Evolutionary conservation across 2,797 vertebrate species (phyloP), one percentile per base, ranked within the genome.

Genomic region (Neomorphus geoffroyi): DNA sequence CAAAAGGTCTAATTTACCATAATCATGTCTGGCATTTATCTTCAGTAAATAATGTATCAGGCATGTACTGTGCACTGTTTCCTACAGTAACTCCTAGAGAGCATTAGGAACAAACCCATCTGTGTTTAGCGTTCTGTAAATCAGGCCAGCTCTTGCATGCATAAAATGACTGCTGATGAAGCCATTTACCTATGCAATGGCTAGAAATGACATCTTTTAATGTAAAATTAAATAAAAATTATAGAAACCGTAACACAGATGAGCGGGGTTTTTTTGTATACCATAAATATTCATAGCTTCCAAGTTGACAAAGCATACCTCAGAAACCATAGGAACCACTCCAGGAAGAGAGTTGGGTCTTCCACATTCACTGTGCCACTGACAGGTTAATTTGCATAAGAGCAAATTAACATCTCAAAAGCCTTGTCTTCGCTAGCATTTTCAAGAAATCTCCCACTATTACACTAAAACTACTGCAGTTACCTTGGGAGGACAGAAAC

Each of bases 361-460:
- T 98, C 96, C 96, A 96, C 96, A 95, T 96, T 91, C 90, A 54
- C 33, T 85, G 88, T 93, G 94, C 94, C 84, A 96, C 85, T 98
- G 97, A 97, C 97, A 98, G 96, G 79, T 94, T 97, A 94, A 98
- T 98, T 98, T 98, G 97, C 97, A 96, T 94, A 97, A 97, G 87
- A 96, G 96, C 92, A 97, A 97, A 98, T 98, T 98, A 98, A 97
- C 97, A 97, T 97, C 96, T 98, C 97, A 97, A 98, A 98, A 96
- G 93, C 69, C 9, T 75, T 70, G 54, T 89, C 89, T 79, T 84
- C 27, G 41, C 86, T 67, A 86, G 60, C 43, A 51, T 78, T 96
- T 96, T 88, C 79, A 93, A 94, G 85, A 92, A 96, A 92, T 93
- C 72, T 50, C 41, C 72, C 92, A 66, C 69, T 32, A 92, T 67